Evolutionary conservation across 2,113 vertebrate species (phyloP), one percentile per base, ranked within the genome.

Genomic region (Alligator sinensis): DNA sequence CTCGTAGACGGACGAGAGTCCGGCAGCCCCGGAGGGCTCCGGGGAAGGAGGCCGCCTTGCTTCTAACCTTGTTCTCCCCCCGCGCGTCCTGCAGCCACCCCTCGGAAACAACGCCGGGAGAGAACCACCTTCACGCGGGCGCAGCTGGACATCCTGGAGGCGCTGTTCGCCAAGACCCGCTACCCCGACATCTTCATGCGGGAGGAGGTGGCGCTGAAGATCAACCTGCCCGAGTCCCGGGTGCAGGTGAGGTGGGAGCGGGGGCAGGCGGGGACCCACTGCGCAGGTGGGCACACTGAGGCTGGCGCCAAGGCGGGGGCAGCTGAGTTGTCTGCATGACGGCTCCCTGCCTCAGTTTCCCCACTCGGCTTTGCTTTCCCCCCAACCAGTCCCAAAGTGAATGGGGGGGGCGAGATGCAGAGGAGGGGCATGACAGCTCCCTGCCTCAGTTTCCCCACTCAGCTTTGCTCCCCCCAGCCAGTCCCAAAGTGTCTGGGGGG

Each of bases 181-280:
- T 99, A 99, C 92, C 98, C 98, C 4, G 98, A 99, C 92, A 99
- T 99, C 96, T 99, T 99, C 96, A 99, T 99, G 98, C 97, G 98
- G 27, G 98, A 99, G 88, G 98, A 99, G 88, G 98, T 99, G 86
- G 98, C 98, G 15, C 98, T 99, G 38, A 99, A 99, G 93, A 99
- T 99, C 96, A 99, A 98, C 91, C 96, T 99, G 75, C 98, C 98
- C 0, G 98, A 99, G 96, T 99, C 98, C 85, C 96, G 98, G 93
- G 98, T 99, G 5, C 98, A 99, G 98, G 98, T 99, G 62, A 80
- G 70, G 18, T 54, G 3, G 28, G 7, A 47, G 76, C 25, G 10
- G 16, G 9, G 21, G 5, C 2, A 47, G 70, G 4, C 19, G 11
- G 19, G 59, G 61, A 24, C 22, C 61, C 16, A 5, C 61, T 62